Base-by-base conservation (phyloP, 2,888 invertebrate species). In the Ochropacha duplaris region DNA sequence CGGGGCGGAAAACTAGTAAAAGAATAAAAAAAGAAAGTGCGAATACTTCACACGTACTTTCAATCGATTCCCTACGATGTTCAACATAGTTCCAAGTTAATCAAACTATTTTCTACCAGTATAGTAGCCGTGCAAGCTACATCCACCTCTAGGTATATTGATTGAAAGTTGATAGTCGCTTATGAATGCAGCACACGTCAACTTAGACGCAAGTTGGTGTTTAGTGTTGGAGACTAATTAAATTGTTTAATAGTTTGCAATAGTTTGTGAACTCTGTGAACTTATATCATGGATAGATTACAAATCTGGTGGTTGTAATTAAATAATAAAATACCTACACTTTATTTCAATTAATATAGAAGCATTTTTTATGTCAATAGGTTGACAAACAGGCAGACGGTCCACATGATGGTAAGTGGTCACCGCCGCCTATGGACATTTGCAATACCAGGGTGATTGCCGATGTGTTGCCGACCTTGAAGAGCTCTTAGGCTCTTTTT, bases 181-280 rank as follows among this genome's bases (percentile, higher is more conserved):
- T 55, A 61, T 57, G 68, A 65, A 72, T 61, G 71, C 61, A 68
- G 62, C 66, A 68, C 69, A 19, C 44, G 19, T 44, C 44, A 19
- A 44, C 44, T 19, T 44, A 9, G 44, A 62, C 64, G 68, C 67
- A 66, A 68, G 61, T 66, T 54, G 60, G 65, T 64, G 68, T 61
- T 57, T 67, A 58, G 66, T 61, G 64, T 68, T 70, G 59, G 68
- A 67, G 64, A 74, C 78, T 85, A 84, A 86, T 86, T 84, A 83
- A 84, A 84, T 86, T 84, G 86, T 83, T 80, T 76, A 79, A 65
- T 78, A 70, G 72, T 69, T 72, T 56, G 66, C 68, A 74, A 79
- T 79, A 82, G 81, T 83, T 82, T 57, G 68, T 69, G 56, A 70
- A 72, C 71, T 12, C 12, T 64, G 57, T 59, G 62, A 65, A 68